Evolutionary conservation across 1,140 invertebrate species (phyloP).

Genomic region (Coenobita brevimanus): DNA sequence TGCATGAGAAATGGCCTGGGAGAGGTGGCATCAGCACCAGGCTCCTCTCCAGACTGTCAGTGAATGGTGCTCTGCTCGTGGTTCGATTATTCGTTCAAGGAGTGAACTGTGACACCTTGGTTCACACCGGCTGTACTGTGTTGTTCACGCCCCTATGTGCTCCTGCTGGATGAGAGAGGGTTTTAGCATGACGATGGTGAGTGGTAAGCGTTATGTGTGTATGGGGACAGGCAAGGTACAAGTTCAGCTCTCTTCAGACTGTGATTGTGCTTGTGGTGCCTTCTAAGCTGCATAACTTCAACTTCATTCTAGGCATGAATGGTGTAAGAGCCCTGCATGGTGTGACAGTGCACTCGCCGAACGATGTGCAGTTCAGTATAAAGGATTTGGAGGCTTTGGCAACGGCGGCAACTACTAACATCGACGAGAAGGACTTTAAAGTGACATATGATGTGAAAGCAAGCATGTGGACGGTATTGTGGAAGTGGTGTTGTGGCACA

Average conservation of each 20-base stretch:
- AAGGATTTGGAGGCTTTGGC: no score
- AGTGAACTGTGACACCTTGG: neutral
- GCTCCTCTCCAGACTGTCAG: conserved; percentile 5
- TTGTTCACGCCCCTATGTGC: neutral
- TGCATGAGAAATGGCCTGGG: conserved; percentile 25
- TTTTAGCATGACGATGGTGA: neutral
- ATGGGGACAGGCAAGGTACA: neutral
- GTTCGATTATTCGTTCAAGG: neutral
- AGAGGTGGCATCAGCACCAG: conserved; percentile 11
- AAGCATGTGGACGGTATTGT: neutral
- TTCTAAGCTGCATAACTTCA: no score
- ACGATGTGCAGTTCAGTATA: no score
- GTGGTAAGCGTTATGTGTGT: conserved; percentile 9
- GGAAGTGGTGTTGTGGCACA: no score
- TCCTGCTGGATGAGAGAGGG: no score
- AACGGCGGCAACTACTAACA: no score
- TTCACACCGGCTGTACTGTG: neutral
- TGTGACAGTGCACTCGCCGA: conserved; percentile 7
- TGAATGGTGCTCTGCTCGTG: neutral
- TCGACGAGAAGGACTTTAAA: no score
- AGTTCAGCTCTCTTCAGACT: neutral
- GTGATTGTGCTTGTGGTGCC: no score
- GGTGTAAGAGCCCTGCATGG: neutral
- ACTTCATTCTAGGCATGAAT: no score
- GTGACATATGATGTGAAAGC: no score